Conservation (phyloP, 2,113 vertebrate species). For the Sinocyclocheilus rhinocerous region DNA sequence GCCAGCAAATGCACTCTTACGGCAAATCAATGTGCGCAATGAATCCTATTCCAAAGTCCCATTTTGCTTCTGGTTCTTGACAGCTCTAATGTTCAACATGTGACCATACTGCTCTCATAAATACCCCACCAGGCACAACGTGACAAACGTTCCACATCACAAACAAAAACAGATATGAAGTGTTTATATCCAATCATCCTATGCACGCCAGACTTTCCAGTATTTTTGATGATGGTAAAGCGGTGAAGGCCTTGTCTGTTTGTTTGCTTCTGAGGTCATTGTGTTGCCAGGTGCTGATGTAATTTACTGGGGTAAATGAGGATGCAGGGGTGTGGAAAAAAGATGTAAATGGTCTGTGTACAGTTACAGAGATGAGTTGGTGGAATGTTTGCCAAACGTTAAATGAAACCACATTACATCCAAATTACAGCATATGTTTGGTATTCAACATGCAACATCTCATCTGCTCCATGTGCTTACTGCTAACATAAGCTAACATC, state of each 20-base stretch:
- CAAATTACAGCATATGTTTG: conserved; percentile 53
- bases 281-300: conserved; percentile 32
- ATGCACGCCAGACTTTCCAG: neutral
- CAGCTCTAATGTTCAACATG: neutral
- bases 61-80: neutral
- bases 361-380: neutral
- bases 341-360: neutral
- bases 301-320: conserved; percentile 14
- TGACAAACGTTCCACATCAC: neutral
- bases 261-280: conserved; percentile 15
- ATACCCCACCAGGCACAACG: neutral
- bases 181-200: neutral
- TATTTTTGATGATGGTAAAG: neutral
- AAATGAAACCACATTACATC: conserved; percentile 49
- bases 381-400: conserved; percentile 44
- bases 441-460: conserved; percentile 29
- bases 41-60: neutral
- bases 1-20: neutral
- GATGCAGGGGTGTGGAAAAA: conserved; percentile 26
- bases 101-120: neutral
- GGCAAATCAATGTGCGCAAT: neutral
- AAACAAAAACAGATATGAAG: neutral
- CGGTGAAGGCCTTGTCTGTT: neutral
- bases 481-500: neutral
- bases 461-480: neutral